A percentile compares a stretch with the other conserved stretches of the same genome.
Conservation (phyloP, 2,113 vertebrate species). For the Perccottus glenii region DNA sequence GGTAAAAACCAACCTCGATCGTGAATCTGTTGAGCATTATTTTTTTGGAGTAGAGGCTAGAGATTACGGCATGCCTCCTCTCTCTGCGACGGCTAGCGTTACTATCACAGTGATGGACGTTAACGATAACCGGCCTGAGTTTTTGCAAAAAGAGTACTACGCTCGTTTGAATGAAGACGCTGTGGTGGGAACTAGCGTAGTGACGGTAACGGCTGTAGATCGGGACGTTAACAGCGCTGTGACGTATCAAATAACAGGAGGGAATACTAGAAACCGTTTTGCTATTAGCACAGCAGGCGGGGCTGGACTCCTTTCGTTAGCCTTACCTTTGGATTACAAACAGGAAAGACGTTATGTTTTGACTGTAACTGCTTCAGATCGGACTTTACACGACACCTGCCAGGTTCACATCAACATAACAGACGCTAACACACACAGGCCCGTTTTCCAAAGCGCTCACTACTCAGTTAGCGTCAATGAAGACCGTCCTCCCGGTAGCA, state of each 20-base stretch:
- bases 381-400: slow-evolving; percentile 94
- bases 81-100: slow-evolving; percentile 94
- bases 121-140: slow-evolving; percentile 96
- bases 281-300: slow-evolving; percentile 94
- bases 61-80: slow-evolving; percentile 90
- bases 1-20: slow-evolving; percentile 91
- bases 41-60: slow-evolving; percentile 94
- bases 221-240: slow-evolving; percentile 96
- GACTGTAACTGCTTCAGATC: slow-evolving; percentile 93
- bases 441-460: slow-evolving; percentile 96
- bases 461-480: slow-evolving; percentile 94
- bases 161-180: slow-evolving; percentile 95
- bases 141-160: slow-evolving; percentile 93
- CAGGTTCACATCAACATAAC: slow-evolving; percentile 97
- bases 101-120: slow-evolving; percentile 97
- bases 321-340: slow-evolving; percentile 96
- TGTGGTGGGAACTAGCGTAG: slow-evolving; percentile 90
- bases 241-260: slow-evolving; percentile 96
- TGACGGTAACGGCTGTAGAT: slow-evolving; percentile 91
- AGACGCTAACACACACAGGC: slow-evolving; percentile 95
- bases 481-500: slow-evolving; percentile 91
- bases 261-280: slow-evolving; percentile 96
- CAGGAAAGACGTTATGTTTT: slow-evolving; percentile 95
- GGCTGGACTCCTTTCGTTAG: slow-evolving; percentile 89
- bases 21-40: slow-evolving; percentile 94